These are phyloP conservation scores for Amphipoea lucens DNA, from an alignment of 2,888 invertebrate genomes.

Conservation along the genomic window DNA sequence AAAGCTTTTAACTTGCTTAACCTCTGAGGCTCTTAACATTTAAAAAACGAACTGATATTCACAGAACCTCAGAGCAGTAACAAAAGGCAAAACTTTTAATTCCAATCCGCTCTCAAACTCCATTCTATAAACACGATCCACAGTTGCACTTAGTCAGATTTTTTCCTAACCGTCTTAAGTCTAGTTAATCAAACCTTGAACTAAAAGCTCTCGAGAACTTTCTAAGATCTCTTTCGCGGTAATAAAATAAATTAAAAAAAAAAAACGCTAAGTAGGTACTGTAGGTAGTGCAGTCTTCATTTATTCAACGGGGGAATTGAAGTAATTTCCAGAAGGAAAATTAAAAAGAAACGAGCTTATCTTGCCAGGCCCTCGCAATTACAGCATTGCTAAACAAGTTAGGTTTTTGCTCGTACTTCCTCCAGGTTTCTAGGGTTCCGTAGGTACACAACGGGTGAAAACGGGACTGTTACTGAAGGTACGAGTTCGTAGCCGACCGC, in stretches of 20 bases:
- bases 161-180: constrained; percentile 35
- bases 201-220: constrained; percentile 71
- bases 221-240: constrained; percentile 71
- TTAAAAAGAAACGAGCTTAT: constrained; percentile 87
- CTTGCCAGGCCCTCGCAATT: constrained; percentile 82
- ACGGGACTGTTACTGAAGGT: neutral
- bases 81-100: constrained; percentile 21
- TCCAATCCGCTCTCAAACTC: constrained; percentile 16
- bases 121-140: constrained; percentile 23
- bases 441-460: neutral
- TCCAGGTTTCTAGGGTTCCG: constrained; percentile 44
- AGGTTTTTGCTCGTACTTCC: constrained; percentile 55
- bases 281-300: constrained; percentile 79
- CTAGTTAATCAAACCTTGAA: constrained; percentile 74
- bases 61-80: neutral
- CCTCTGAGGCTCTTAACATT: neutral
- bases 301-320: constrained; percentile 84
- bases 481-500: too few relatives aligned
- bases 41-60: neutral
- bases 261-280: constrained; percentile 68
- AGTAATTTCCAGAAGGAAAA: constrained; percentile 85
- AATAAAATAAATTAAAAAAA: constrained; percentile 74
- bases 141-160: constrained; percentile 43
- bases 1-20: neutral
- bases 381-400: constrained; percentile 78